Conservation (phyloP, 2,888 invertebrate genomes). For the Pyrrhosoma nymphula region DNA sequence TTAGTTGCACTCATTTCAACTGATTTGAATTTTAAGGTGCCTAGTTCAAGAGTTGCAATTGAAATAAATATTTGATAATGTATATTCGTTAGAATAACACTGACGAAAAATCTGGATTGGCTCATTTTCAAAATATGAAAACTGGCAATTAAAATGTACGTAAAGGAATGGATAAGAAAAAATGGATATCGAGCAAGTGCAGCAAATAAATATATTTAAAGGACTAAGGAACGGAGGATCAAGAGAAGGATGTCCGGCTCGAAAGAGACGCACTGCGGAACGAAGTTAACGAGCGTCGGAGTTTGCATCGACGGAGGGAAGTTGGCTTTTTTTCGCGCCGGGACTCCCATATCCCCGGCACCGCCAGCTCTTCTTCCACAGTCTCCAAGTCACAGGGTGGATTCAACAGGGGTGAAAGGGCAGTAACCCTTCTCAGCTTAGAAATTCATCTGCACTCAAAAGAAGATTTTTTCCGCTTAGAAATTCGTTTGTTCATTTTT, state of each 20-base stretch:
- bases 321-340: background rate
- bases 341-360: background rate
- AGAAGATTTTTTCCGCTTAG: background rate
- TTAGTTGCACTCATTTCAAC: no score
- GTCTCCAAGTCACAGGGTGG: background rate
- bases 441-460: background rate
- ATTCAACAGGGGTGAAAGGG: background rate
- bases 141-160: background rate
- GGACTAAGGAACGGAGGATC: background rate
- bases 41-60: no score
- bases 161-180: no score
- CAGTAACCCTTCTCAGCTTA: background rate
- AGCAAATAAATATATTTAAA: no score
- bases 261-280: background rate
- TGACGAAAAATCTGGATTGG: background rate
- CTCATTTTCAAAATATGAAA: background rate
- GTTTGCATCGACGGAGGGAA: background rate
- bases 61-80: no score
- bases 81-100: no score
- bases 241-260: background rate
- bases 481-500: background rate
- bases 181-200: no score
- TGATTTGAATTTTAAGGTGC: no score
- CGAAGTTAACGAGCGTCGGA: background rate
- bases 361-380: background rate